A percentile compares a stretch with the other conserved stretches of the same genome.
Evolutionary conservation across 2,113 vertebrate genomes (phyloP).

Genomic region (Ophthalmotilapia sp.): DNA sequence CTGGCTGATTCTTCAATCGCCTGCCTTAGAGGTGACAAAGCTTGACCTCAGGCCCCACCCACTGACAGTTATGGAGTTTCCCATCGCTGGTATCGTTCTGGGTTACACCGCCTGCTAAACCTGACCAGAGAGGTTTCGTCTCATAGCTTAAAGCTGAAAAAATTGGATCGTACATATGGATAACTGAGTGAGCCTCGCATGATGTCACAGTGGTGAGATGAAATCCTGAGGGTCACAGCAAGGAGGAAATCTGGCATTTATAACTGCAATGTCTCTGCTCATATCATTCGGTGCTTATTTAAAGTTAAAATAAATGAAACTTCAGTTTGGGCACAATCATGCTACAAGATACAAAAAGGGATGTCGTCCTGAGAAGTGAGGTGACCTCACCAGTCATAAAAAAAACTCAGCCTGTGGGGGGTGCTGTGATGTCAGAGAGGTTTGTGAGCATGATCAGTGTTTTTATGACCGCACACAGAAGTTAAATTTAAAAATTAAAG

Average conservation of each 20-base stretch:
- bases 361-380: not conserved
- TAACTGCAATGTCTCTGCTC: not conserved
- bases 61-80: not conserved
- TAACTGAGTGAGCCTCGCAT: not conserved
- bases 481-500: not conserved
- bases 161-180: no score
- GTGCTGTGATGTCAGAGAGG: not conserved
- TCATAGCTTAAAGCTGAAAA: not conserved
- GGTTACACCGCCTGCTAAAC: not conserved
- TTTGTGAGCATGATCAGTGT: not conserved
- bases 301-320: not conserved
- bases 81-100: not conserved
- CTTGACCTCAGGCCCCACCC: not conserved
- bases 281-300: not conserved
- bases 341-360: not conserved
- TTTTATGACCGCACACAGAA: not conserved
- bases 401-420: not conserved
- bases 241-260: not conserved
- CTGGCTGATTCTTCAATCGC: not conserved
- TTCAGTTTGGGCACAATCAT: not conserved
- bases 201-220: not conserved
- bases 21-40: not conserved
- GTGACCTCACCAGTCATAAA: not conserved
- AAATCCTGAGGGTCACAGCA: not conserved
- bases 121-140: not conserved